These are phyloP conservation scores for Eilema depressum DNA, from an alignment of 2,888 invertebrate species.

Conservation along the genomic window DNA sequence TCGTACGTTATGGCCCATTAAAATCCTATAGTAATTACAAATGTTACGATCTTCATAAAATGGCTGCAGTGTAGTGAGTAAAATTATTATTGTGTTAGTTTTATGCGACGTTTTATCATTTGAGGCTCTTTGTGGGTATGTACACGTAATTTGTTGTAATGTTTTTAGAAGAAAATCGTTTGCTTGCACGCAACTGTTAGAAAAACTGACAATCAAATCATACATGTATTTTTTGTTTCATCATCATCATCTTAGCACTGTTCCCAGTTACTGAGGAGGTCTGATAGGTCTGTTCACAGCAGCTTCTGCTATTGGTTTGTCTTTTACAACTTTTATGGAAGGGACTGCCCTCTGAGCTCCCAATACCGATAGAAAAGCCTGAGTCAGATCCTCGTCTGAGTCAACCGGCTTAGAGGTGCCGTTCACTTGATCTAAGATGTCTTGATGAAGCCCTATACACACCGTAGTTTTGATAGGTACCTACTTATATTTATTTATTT, in stretches of 20 bases:
- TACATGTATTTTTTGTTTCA: neutral
- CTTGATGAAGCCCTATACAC: too few species aligned
- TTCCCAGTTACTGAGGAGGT: too few species aligned
- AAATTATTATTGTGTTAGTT: slow-evolving; percentile 24
- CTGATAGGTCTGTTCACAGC: too few species aligned
- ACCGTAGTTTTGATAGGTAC: too few species aligned
- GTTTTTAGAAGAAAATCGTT: neutral
- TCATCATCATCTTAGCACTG: neutral
- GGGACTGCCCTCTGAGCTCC: too few species aligned
- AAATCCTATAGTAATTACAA: slow-evolving; percentile 38
- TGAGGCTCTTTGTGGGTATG: slow-evolving; percentile 5
- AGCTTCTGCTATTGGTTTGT: too few species aligned
- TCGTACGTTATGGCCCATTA: slow-evolving; percentile 44
- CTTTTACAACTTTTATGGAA: too few species aligned
- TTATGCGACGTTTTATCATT: slow-evolving; percentile 20
- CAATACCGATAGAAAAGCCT: too few species aligned
- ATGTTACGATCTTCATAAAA: slow-evolving; percentile 38
- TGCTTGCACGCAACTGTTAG: neutral
- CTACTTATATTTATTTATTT: too few species aligned
- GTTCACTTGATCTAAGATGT: too few species aligned
- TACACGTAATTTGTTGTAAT: neutral
- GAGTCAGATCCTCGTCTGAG: too few species aligned
- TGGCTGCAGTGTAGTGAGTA: slow-evolving; percentile 12
- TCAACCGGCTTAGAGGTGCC: too few species aligned
- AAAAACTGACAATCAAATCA: neutral